A percentile compares a stretch with the other conserved stretches of the same genome.
Evolutionary conservation across 2,888 invertebrate species (phyloP).

Genomic region (Mystacides longicornis): DNA sequence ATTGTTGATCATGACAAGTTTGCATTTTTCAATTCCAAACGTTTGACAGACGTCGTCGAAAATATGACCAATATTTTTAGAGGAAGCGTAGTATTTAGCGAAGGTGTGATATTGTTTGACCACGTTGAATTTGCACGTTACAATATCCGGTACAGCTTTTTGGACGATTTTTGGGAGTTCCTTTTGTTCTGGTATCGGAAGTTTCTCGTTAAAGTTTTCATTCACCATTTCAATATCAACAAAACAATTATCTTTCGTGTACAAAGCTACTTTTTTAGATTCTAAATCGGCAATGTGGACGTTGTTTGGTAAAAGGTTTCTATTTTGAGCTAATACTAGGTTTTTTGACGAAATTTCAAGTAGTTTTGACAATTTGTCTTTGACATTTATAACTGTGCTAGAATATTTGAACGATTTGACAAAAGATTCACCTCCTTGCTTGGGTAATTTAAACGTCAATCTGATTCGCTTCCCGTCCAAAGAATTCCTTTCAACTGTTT

Average conservation of each 20-base stretch:
- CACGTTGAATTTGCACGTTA: constrained; percentile 24
- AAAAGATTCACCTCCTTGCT: constrained; percentile 31
- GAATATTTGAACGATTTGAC: constrained; percentile 48
- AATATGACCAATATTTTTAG: constrained; percentile 6
- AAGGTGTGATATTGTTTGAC: constrained; percentile 22
- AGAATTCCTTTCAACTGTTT: constrained; percentile 18
- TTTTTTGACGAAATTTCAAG: constrained; percentile 48
- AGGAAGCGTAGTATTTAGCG: constrained; percentile 19
- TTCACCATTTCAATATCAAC: constrained; percentile 18
- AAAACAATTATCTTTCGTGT: constrained; percentile 17
- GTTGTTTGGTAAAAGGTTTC: constrained; percentile 33
- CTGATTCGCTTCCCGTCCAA: constrained; percentile 21
- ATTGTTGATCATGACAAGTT: constrained; percentile 19
- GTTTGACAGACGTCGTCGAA: constrained; percentile 16
- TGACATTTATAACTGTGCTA: constrained; percentile 51
- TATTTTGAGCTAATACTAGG: constrained; percentile 44
- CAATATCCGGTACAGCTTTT: constrained; percentile 11
- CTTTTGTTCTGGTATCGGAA: constrained; percentile 14
- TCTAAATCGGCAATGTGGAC: constrained; percentile 18
- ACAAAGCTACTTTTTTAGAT: constrained; percentile 9
- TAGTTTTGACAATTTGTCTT: constrained; percentile 51
- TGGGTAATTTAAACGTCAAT: constrained; percentile 18
- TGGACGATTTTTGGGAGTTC: constrained; percentile 9
- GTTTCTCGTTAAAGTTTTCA: constrained; percentile 18
- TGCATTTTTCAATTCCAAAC: constrained; percentile 11